Percentiles rank a stretch among this genome's conserved stretches.
Conservation (phyloP, 2,113 vertebrate species). For the Paedocypris sp. region DNA sequence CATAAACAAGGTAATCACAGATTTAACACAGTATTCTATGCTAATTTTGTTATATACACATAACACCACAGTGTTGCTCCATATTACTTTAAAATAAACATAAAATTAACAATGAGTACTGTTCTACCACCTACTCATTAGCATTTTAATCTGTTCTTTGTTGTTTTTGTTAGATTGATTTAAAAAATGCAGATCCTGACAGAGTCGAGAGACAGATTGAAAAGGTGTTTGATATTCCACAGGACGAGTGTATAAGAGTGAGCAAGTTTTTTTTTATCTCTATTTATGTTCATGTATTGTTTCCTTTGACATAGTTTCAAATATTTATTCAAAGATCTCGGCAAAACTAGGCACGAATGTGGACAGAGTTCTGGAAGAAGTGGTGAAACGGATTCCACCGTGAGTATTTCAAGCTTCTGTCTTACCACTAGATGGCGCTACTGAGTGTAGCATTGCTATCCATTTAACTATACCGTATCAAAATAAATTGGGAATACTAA, state of each 20-base stretch:
- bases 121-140: too few species aligned
- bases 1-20: slow-evolving; percentile 85
- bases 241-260: slow-evolving; percentile 81
- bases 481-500: too few species aligned
- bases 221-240: slow-evolving; percentile 86
- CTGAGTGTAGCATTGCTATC: background rate
- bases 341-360: slow-evolving; percentile 91
- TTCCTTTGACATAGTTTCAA: too few species aligned
- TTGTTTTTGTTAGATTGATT: slow-evolving; percentile 72
- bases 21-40: too few species aligned
- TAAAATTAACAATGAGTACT: too few species aligned
- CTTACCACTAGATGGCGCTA: background rate
- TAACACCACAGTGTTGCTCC: too few species aligned
- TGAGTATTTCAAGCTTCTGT: slow-evolving; percentile 53
- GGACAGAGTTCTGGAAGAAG: slow-evolving; percentile 73
- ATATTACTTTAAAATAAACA: too few species aligned
- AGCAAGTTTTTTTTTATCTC: slow-evolving; percentile 10
- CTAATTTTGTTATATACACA: too few species aligned
- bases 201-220: slow-evolving; percentile 86
- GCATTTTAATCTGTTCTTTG: background rate
- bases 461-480: too few species aligned
- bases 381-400: slow-evolving; percentile 83
- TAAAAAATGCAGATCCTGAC: slow-evolving; percentile 89
- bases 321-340: too few species aligned
- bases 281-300: background rate